Base-by-base conservation (phyloP, 2,797 vertebrate genomes). In the Carduelis carduelis region DNA sequence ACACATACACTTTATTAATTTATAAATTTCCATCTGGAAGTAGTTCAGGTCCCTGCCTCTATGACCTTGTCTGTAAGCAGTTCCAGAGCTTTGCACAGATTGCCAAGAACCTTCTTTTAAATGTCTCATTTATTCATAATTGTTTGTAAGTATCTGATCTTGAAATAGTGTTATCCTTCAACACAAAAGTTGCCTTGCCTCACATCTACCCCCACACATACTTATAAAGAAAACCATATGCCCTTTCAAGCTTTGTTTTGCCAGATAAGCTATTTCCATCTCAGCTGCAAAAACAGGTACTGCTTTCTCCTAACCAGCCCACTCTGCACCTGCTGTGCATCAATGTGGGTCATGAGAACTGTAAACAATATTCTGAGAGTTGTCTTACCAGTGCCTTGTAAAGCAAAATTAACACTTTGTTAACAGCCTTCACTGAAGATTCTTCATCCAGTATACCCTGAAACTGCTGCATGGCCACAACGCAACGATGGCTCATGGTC, bases 211-310 rank as follows among this genome's bases (percentile, higher is more conserved):
- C 95, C 91, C 91, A 78, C 93, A 88, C 6, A 0, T 78, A 83
- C 72, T 88, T 93, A 68, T 78, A 91, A 91, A 94, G 85, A 78
- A 70, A 94, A 82, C 95, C 94, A 94, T 93, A 95, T 95, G 91
- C 96, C 87, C 91, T 97, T 95, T 90, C 93, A 86, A 83, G 94
- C 85, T 95, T 94, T 95, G 83, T 95, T 94, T 95, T 96, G 87
- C 83, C 55, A 88, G 83, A 95, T 93, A 91, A 89, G 74, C 80
- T 95, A 97, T 96, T 95, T 95, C 81, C 39, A 83, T 95, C 89
- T 94, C 91, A 93, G 91, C 95, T 97, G 93, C 35, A 17, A 95
- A 97, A 96, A 95, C 79, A 97, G 96, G 94, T 96, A 95, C 72
- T 94, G 69, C 69, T 93, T 95, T 95, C 66, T 55, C 80, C 80